Percentiles rank a stretch among this genome's conserved stretches.
Evolutionary conservation across 2,888 invertebrate genomes (phyloP).

Genomic region (Xylota sylvarum): DNA sequence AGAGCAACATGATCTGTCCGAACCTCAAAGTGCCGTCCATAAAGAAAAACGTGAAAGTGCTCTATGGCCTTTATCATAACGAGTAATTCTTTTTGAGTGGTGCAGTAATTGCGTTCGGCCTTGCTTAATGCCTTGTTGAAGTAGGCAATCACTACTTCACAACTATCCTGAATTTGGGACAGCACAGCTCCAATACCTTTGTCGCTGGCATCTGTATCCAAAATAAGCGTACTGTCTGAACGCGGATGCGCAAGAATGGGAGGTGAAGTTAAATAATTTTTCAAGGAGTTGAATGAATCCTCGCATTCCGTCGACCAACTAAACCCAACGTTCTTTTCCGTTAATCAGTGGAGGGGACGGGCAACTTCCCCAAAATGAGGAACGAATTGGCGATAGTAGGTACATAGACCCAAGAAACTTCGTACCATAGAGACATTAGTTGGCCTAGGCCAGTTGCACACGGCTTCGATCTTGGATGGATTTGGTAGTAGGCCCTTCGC

Average conservation of each 20-base stretch:
- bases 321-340: constrained; percentile 14
- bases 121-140: background rate
- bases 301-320: constrained; percentile 22
- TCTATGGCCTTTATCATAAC: constrained; percentile 5
- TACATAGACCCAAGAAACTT: constrained; percentile 17
- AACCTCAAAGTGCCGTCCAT: background rate
- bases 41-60: constrained; percentile 15
- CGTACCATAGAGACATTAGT: constrained; percentile 2
- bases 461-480: constrained; percentile 31
- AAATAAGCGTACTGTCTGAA: background rate
- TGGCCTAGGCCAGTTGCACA: constrained; percentile 28
- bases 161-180: constrained; percentile 47
- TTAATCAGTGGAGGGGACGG: constrained; percentile 16
- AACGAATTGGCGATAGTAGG: constrained; percentile 45
- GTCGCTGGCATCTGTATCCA: constrained; percentile 27
- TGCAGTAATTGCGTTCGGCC: background rate
- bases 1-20: constrained; percentile 41
- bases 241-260: constrained; percentile 10
- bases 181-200: constrained; percentile 7
- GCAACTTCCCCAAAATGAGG: constrained; percentile 17
- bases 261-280: background rate
- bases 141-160: constrained; percentile 64
- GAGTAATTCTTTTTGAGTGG: constrained; percentile 1
- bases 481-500: background rate
- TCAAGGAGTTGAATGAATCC: constrained; percentile 7